A percentile compares a stretch with the other conserved stretches of the same genome.
Conservation (phyloP, 2,797 vertebrate genomes). For the Heliangelus exortis region DNA sequence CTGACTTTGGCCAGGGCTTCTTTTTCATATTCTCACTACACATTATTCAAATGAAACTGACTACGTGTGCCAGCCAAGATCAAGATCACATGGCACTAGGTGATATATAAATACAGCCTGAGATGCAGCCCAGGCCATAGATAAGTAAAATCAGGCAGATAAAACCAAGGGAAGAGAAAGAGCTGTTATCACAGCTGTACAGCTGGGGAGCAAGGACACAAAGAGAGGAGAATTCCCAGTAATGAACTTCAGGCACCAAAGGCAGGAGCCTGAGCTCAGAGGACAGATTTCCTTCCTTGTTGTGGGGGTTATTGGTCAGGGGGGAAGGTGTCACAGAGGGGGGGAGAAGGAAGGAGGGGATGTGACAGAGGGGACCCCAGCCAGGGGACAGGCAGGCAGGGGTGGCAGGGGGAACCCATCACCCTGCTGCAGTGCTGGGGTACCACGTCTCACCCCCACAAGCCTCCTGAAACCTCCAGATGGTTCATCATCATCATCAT, state of each 20-base stretch:
- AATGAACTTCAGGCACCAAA: neutral
- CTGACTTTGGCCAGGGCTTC: neutral
- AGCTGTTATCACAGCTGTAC: neutral
- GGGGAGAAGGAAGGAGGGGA: neutral
- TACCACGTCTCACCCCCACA: no score
- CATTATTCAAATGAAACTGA: neutral
- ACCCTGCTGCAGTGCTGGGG: neutral
- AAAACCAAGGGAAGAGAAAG: neutral
- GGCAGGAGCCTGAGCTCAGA: neutral
- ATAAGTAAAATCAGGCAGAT: neutral
- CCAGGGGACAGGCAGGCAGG: neutral
- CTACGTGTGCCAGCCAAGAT: neutral
- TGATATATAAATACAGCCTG: neutral
- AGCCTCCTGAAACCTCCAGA: neutral
- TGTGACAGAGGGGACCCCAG: neutral
- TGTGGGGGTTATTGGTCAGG: neutral
- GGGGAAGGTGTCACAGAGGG: neutral
- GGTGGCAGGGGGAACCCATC: neutral
- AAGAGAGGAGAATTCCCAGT: neutral
- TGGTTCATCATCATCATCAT: neutral
- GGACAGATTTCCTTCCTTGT: neutral
- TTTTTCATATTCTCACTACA: neutral
- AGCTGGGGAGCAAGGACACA: neutral
- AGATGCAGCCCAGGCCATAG: neutral
- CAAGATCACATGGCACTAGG: neutral